phyloP scores from a whole-genome alignment of 2,113 vertebrate genomes.

The Vidua chalybeata region DNA sequence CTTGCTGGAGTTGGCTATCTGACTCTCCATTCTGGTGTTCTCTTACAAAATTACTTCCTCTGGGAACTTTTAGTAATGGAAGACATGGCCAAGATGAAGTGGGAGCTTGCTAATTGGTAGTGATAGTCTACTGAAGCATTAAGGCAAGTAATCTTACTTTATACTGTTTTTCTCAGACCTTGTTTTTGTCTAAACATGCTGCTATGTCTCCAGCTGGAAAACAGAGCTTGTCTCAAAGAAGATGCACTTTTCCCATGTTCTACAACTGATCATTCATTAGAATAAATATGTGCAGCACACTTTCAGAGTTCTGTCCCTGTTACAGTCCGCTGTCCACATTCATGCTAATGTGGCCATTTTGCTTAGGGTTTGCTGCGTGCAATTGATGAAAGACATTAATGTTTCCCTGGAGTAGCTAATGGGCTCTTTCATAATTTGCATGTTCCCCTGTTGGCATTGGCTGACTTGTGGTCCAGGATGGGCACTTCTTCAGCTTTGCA shows the following conservation, averaged over 20 bases:
- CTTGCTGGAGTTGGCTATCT: neutral
- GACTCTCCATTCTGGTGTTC: neutral
- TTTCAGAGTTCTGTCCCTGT: neutral
- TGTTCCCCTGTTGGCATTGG: neutral
- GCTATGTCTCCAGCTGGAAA: neutral
- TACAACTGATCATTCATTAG: neutral
- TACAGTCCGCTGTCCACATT: neutral
- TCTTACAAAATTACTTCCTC: constrained; percentile 22
- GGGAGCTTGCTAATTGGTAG: neutral
- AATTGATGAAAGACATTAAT: neutral
- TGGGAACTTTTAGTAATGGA: constrained; percentile 15
- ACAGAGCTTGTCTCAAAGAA: neutral
- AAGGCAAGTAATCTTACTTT: neutral
- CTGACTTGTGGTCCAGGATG: neutral
- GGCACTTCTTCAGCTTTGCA: neutral
- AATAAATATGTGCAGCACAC: neutral
- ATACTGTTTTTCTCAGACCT: neutral
- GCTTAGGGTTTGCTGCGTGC: neutral
- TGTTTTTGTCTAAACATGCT: neutral
- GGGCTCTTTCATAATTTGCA: neutral
- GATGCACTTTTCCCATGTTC: neutral
- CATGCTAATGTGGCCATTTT: neutral
- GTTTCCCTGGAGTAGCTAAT: neutral
- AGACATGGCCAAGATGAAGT: neutral
- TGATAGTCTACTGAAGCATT: neutral